Percentiles rank a stretch among this genome's conserved stretches.
Conservation (phyloP, 2,797 vertebrate genomes). For the Melanotaenia pygmaea region DNA sequence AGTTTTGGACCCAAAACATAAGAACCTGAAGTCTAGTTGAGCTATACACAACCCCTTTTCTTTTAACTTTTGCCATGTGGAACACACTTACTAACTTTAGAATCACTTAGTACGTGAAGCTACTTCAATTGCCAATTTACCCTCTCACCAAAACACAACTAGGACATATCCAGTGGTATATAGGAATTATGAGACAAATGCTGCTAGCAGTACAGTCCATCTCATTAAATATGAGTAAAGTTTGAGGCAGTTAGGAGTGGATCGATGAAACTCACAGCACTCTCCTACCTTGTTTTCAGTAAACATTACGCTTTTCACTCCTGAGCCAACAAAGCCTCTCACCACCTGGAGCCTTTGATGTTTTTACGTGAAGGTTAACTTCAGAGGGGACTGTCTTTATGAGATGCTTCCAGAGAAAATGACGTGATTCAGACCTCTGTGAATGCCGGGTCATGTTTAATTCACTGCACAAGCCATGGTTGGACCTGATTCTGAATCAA, state of each 20-base stretch:
- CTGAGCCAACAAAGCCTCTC: constrained; percentile 7
- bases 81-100: not conserved
- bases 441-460: constrained; percentile 34
- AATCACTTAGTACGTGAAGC: not conserved
- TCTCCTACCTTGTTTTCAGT: constrained; percentile 12
- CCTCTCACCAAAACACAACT: not conserved
- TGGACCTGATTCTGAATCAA: constrained; percentile 15
- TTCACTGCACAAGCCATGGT: constrained; percentile 17
- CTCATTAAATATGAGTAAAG: constrained; percentile 2
- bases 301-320: constrained; percentile 23
- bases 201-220: not conserved
- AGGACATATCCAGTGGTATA: not conserved
- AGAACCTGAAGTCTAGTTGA: too few species aligned
- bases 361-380: constrained; percentile 27
- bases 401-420: constrained; percentile 21
- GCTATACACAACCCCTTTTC: too few species aligned
- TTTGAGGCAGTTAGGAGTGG: constrained; percentile 15
- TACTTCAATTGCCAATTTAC: not conserved
- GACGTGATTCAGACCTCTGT: constrained; percentile 19
- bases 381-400: constrained; percentile 24
- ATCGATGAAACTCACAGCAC: constrained; percentile 15
- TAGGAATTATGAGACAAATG: not conserved
- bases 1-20: too few species aligned
- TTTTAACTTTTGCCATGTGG: not conserved
- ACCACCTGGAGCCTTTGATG: constrained; percentile 16